Base-by-base conservation (phyloP, 1,140 invertebrate species). In the Diploscapter pachys region DNA sequence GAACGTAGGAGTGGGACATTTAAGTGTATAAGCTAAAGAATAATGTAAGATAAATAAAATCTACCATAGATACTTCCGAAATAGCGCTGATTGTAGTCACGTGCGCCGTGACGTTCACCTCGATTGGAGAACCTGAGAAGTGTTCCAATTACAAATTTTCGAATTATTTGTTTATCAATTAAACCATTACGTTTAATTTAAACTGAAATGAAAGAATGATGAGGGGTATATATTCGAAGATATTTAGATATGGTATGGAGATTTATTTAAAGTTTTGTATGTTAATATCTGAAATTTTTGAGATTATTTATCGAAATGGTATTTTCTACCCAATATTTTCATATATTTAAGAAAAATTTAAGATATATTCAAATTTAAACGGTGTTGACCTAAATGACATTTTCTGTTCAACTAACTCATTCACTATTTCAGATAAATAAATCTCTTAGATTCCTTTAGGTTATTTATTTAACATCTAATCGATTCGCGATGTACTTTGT, bases 11-110 rank as follows among this genome's bases (percentile, higher is more conserved):
- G 31, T 31, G 31, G 31, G 31, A 31, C 31, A 31, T 31, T 64
- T 53, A 79, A 64, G 31, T 54, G 71, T 8, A 31, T 9, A 65
- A 8, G 63, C 57, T 11, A 11, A 59, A 31, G 57, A 31, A 31
- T 11, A 59, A 31, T 11, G 57, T 11, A 50, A 31, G 8, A 50
- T 6, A 65, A 13, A 63, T n/a, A 13, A 4, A 13, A 64, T 71
- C 59, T 93, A 96, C 94, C 95, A 97, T 97, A 92, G 95, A 93
- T 88, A 96, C 94, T 93, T 96, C 94, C 88, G 93, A 95, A 88
- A 96, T 92, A 89, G 94, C 95, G 91, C 93, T 95, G 91, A 97
- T 96, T 90, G 93, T 94, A 90, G 95, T 92, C 89, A 97, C 93
- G 91, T 95, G 94, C 92, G 95, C 95, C 89, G 93, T 95, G 89